These are phyloP conservation scores for Chrysotoxum bicinctum DNA, from an alignment of 2,888 invertebrate species.

Conservation along the genomic window DNA sequence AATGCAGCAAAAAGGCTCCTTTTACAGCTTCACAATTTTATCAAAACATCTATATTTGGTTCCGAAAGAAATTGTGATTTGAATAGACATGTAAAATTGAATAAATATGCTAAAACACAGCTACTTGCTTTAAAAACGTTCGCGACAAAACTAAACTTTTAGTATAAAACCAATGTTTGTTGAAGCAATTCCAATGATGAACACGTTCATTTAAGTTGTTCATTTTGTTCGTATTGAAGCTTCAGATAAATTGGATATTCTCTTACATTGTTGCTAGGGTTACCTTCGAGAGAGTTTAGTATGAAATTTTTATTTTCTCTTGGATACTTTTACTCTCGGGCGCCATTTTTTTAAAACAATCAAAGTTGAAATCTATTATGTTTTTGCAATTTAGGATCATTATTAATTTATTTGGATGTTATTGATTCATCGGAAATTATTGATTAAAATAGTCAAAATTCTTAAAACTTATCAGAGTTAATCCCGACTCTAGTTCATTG, in stretches of 20 bases:
- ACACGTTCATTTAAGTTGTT: slow-evolving; percentile 5
- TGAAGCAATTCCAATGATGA: slow-evolving; percentile 10
- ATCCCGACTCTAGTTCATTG: no score
- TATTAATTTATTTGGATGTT: no score
- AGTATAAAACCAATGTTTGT: background rate
- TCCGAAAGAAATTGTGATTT: background rate
- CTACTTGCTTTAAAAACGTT: background rate
- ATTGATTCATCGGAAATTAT: no score
- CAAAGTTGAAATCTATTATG: background rate
- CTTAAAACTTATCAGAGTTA: no score
- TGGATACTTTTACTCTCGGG: background rate
- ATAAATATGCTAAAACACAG: background rate
- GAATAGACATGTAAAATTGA: background rate
- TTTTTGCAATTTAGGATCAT: no score
- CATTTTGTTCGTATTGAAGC: background rate
- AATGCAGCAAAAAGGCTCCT: slow-evolving; percentile 1
- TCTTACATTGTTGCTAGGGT: background rate
- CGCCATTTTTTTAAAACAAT: background rate
- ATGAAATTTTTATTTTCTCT: background rate
- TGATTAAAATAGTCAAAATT: no score
- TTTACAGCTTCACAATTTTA: background rate
- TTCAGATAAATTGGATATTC: background rate
- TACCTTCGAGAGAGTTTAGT: background rate
- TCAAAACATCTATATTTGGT: background rate
- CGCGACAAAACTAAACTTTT: slow-evolving; percentile 10